Conservation (phyloP, 1,140 invertebrate species). For the Pygmarrhopalites habei region DNA sequence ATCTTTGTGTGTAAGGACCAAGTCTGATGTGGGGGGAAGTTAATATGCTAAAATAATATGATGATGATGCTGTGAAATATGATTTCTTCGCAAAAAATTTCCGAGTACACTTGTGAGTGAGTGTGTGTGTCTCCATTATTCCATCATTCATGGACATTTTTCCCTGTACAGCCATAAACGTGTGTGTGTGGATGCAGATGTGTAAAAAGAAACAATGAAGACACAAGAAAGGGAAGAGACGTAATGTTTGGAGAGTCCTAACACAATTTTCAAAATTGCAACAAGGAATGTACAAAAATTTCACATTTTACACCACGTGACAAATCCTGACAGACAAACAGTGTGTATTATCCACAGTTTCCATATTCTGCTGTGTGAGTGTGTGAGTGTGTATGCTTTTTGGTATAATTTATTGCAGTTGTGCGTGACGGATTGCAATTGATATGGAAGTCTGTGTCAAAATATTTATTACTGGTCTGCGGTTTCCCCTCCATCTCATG, state of each 20-base stretch:
- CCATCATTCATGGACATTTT: no score
- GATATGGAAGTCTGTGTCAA: constrained; percentile 21
- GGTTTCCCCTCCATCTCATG: constrained; percentile 14
- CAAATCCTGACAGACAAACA: not conserved
- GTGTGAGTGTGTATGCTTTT: not conserved
- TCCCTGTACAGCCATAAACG: no score
- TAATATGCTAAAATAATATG: not conserved
- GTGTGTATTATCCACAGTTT: not conserved
- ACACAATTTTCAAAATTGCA: no score
- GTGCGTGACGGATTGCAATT: constrained; percentile 21
- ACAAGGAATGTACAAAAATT: not conserved
- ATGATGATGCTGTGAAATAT: no score
- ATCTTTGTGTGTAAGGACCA: not conserved
- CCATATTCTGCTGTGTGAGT: not conserved
- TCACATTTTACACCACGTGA: not conserved
- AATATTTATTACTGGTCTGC: constrained; percentile 28
- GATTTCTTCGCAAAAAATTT: no score
- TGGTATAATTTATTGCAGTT: not conserved
- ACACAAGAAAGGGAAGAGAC: no score
- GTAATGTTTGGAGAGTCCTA: no score
- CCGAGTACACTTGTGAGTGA: no score
- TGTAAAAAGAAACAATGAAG: no score
- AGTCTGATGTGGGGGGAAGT: not conserved
- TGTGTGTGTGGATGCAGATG: no score
- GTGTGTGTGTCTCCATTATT: no score